Evolutionary conservation across 2,888 invertebrate species (phyloP), one percentile per base, ranked within the genome.

Genomic region (Anoncus sp.): DNA sequence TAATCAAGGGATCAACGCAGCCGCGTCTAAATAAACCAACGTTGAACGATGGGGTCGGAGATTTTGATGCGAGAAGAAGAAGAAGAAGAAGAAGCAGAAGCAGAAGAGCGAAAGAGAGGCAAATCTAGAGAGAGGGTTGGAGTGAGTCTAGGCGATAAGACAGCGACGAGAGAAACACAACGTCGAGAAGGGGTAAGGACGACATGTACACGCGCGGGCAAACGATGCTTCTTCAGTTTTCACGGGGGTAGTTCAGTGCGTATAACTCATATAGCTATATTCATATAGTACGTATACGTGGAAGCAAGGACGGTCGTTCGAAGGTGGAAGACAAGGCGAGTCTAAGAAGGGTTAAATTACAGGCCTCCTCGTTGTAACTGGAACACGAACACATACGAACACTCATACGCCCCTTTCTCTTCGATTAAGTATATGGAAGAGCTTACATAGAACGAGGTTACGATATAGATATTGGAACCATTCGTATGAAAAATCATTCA

Each of bases 341-440:
- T 84, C 86, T 82, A 85, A 87, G 86, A 87, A 88, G 87, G 87
- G 87, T 88, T 87, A 81, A 87, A 87, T 87, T 87, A 87, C 85
- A 84, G 82, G 81, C 77, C 84, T 84, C 83, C 84, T 86, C 83
- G 86, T 87, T 86, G 85, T 84, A 84, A 87, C 87, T 83, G 83
- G 82, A 81, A 84, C 83, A 20, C 35, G 12, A 27, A 16, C 14
- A 22, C 27, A 14, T n/a, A n/a, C n/a, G 82, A 81, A 84, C 83
- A 20, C 35, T 10, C 43, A 16, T 10, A 22, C 27, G 9, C 57
- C 27, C 3, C 22, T 53, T 47, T 20, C 27, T n/a, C 57, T 57
- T 14, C 38, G 5, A 38, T 2, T 38, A 38, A n/a, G n/a, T 38
- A 38, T 38, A 12, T 2, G 12, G 10, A 12, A 38, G 38, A 38